These are phyloP conservation scores for Ferrisia virgata DNA, from an alignment of 2,888 invertebrate species.

Conservation along the genomic window DNA sequence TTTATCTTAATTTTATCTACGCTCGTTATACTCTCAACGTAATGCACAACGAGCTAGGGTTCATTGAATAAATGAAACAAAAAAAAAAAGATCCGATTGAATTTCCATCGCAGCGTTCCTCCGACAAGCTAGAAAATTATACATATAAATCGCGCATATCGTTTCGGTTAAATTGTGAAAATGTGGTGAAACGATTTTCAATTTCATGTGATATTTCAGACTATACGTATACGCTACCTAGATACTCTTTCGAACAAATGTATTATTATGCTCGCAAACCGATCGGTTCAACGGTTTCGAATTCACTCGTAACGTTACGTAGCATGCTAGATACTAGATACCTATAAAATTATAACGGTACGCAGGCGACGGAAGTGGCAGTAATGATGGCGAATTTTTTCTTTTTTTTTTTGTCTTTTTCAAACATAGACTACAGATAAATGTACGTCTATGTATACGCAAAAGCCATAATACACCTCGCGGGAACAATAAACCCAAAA, in stretches of 20 bases:
- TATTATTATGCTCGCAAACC: no score
- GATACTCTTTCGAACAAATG: neutral
- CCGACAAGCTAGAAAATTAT: neutral
- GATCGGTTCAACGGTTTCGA: neutral
- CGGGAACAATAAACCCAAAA: neutral
- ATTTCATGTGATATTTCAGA: neutral
- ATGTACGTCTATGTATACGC: neutral
- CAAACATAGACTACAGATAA: neutral
- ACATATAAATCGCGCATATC: neutral
- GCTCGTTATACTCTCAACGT: neutral
- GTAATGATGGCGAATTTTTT: no score
- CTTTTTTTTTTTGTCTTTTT: no score
- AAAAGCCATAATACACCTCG: neutral
- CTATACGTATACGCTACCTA: no score
- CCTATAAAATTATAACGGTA: neutral
- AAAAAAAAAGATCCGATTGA: neutral
- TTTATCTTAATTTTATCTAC: neutral
- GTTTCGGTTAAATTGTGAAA: neutral
- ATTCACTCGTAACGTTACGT: neutral
- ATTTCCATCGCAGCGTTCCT: neutral
- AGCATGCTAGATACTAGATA: no score
- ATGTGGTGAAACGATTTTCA: neutral
- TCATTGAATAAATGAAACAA: neutral
- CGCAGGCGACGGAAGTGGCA: no score
- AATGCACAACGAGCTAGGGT: neutral